Conservation (phyloP, 2,797 vertebrate genomes). For the Melopsittacus undulatus region DNA sequence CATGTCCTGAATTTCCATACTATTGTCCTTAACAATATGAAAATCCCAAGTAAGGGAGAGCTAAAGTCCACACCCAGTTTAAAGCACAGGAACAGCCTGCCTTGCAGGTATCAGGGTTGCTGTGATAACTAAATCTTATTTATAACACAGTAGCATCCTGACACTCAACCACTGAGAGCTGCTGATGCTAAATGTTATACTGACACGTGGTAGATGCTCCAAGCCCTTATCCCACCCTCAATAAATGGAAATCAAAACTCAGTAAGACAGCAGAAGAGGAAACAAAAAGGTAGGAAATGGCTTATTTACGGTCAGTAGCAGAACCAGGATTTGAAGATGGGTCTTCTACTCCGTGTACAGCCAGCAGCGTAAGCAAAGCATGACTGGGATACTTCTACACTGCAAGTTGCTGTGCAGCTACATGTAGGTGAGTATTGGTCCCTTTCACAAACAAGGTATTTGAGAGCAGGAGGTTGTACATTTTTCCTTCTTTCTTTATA, state of each 20-base stretch:
- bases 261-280: neutral
- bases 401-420: neutral
- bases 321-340: neutral
- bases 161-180: neutral
- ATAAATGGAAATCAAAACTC: neutral
- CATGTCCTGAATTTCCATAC: slow-evolving; percentile 27
- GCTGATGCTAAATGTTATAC: neutral
- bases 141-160: neutral
- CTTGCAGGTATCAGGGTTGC: neutral
- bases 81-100: neutral
- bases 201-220: neutral
- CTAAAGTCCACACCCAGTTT: neutral
- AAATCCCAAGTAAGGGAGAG: slow-evolving; percentile 19
- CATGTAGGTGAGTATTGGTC: neutral
- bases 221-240: neutral
- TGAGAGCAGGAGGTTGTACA: neutral
- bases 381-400: fast-evolving
- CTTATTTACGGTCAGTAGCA: neutral
- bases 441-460: neutral
- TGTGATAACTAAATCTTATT: neutral
- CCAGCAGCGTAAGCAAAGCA: neutral
- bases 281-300: neutral
- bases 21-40: slow-evolving; percentile 39
- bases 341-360: neutral
- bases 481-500: neutral